Evolutionary conservation across 2,113 vertebrate species (phyloP).

Genomic region (Strix aluco): DNA sequence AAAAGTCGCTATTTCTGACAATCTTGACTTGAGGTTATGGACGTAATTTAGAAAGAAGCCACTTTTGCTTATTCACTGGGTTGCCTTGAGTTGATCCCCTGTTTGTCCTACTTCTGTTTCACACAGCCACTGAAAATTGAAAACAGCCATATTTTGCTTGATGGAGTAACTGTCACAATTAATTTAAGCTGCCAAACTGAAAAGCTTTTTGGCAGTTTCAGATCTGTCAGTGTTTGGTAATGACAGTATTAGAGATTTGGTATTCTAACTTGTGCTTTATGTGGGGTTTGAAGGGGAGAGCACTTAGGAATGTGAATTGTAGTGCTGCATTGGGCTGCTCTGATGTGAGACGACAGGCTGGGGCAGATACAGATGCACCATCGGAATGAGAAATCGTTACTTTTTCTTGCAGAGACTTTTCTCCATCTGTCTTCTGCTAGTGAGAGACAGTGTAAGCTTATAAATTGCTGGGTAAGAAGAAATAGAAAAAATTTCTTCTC

Average conservation of each 20-base stretch:
- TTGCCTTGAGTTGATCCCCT: background rate
- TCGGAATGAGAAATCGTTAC: background rate
- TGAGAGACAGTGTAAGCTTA: fast-evolving
- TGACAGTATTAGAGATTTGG: background rate
- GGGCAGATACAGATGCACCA: background rate
- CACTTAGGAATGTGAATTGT: background rate
- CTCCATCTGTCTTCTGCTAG: background rate
- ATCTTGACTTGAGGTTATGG: background rate
- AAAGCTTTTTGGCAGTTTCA: background rate
- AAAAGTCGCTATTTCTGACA: background rate
- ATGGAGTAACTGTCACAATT: background rate
- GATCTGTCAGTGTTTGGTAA: background rate
- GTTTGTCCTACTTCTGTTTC: background rate
- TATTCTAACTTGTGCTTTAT: background rate
- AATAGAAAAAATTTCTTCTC: background rate
- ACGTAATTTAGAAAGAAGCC: background rate
- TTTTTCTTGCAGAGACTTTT: background rate
- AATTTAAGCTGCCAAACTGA: background rate
- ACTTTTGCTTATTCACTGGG: background rate
- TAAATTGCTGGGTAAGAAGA: background rate
- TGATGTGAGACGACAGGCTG: background rate
- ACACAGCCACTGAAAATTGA: background rate
- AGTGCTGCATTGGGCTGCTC: background rate
- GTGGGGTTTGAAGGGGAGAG: background rate
- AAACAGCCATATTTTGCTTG: background rate